Evolutionary conservation across 2,113 vertebrate species (phyloP), one percentile per base, ranked within the genome.

Genomic region (Eulemur macaco): DNA sequence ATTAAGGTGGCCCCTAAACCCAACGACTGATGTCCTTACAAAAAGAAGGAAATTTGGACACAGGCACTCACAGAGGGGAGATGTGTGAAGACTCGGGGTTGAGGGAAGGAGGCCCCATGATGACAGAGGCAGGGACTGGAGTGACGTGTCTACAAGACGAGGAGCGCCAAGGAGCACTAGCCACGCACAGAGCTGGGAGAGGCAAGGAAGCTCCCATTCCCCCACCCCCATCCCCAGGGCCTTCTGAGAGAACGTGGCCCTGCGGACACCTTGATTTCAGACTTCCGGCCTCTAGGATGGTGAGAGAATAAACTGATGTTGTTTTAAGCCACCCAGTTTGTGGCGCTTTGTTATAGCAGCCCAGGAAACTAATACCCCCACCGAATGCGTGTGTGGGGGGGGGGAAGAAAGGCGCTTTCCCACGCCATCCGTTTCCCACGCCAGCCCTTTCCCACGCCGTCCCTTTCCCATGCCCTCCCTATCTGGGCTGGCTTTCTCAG

Each of bases 31-130:
- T 27, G 31, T 37, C 69, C 78, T 54, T 31, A 12, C 15, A 39
- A 10, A 13, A 63, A 29, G 42, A 89, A 50, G 56, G 52, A 71
- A 13, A 68, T 25, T 0, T 6, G 50, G 83, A 27, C 68, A 69
- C 25, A 50, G 74, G 60, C 54, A n/a, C 10, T 13, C 63, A 34
- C n/a, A 23, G 18, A 78, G 6, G 13, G 93, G 64, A 63, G 29
- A 37, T 5, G 0, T 1, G 3, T 31, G 80, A n/a, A 18, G 71
- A 54, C 47, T 2, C 23, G 14, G 85, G 63, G 34, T 47, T 18
- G 6, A 1, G 34, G n/a, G 21, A 23, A 45, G 25, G 15, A 25
- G 34, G 4, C 20, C 54, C 2, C 1, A 0, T 1, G 45, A 34
- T 3, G 5, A 42, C 14, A 13, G n/a, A n/a, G 47, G 45, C 95